A percentile compares a stretch with the other conserved stretches of the same genome.
Evolutionary conservation across 2,797 vertebrate genomes (phyloP).

Genomic region (Aselliscus stoliczkanus): DNA sequence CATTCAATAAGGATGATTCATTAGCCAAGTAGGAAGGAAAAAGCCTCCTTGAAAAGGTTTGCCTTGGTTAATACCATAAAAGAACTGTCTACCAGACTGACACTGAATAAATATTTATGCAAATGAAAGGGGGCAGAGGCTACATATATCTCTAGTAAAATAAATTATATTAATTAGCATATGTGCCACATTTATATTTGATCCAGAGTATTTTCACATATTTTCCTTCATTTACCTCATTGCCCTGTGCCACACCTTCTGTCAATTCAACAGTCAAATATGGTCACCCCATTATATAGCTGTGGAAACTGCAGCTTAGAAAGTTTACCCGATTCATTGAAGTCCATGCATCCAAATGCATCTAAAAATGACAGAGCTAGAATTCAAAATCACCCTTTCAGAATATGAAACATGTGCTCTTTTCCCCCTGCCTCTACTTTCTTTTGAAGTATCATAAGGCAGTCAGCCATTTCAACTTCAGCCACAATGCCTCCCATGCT

Average conservation of each 20-base stretch:
- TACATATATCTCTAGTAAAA: neutral
- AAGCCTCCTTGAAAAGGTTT: neutral
- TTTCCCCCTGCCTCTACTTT: no score
- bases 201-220: neutral
- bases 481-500: neutral
- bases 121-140: neutral
- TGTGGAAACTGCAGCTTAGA: neutral
- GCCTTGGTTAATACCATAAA: neutral
- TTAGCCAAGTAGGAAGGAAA: neutral
- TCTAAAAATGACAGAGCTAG: neutral
- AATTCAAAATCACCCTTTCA: neutral
- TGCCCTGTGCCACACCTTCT: neutral
- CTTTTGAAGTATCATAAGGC: no score
- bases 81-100: neutral
- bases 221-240: neutral
- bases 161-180: neutral
- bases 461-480: neutral
- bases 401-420: neutral
- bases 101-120: neutral
- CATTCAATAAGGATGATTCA: neutral
- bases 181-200: neutral
- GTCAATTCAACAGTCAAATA: neutral
- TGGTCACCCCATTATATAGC: neutral
- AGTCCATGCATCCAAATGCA: neutral
- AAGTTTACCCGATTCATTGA: neutral